Evolutionary conservation across 1,140 invertebrate species (phyloP).

Genomic region (Dryas iulia): DNA sequence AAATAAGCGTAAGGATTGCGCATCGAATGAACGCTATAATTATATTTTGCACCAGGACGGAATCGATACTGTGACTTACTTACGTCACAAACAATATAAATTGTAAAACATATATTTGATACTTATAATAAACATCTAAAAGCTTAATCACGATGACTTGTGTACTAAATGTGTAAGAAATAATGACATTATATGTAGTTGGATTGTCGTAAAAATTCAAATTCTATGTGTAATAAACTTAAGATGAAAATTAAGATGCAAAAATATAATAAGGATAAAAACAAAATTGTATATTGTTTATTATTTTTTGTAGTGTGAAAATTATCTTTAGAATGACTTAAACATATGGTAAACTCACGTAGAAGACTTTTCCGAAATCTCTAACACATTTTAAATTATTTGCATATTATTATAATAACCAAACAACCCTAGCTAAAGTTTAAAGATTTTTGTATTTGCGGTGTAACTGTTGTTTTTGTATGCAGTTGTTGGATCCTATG

Average conservation of each 20-base stretch:
- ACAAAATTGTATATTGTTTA: no score
- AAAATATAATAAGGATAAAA: no score
- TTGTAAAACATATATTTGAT: not conserved
- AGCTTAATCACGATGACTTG: no score
- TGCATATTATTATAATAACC: no score
- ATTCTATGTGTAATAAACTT: not conserved
- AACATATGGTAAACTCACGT: not conserved
- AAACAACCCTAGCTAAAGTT: not conserved
- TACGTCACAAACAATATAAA: not conserved
- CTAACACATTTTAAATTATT: not conserved
- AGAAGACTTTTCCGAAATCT: not conserved
- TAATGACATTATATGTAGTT: no score
- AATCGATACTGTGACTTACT: not conserved
- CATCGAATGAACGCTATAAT: slow-evolving; percentile 3
- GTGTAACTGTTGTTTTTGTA: slow-evolving; percentile 15
- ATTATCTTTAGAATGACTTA: no score
- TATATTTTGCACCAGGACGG: slow-evolving; percentile 1
- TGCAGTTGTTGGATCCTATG: slow-evolving; percentile 72
- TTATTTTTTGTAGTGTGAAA: no score
- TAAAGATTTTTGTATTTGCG: not conserved
- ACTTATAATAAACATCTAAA: not conserved
- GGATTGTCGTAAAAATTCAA: no score
- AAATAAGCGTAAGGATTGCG: slow-evolving; percentile 1
- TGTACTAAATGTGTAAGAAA: no score
- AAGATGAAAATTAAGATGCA: not conserved